Percentiles rank a stretch among this genome's conserved stretches.
Evolutionary conservation across 1,140 invertebrate species (phyloP).

Genomic region (Tribolium castaneum): DNA sequence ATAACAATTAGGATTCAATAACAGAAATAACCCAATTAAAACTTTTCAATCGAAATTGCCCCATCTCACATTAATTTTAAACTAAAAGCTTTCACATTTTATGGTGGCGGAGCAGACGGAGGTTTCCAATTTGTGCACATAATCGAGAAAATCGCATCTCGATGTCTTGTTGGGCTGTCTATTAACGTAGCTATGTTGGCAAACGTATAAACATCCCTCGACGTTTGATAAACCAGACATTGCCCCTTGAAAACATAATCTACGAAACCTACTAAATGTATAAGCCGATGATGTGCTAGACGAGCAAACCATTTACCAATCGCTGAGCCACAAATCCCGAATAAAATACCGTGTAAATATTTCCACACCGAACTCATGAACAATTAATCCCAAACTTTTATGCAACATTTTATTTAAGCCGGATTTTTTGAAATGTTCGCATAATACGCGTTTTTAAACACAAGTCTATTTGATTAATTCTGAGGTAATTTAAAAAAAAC

Average conservation of each 20-base stretch:
- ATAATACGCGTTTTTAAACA: too few relatives aligned
- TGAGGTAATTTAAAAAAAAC: background rate
- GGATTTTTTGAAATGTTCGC: too few relatives aligned
- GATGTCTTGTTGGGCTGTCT: conserved; percentile 5
- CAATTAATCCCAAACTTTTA: background rate
- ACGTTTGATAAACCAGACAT: conserved; percentile 18
- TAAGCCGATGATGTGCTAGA: background rate
- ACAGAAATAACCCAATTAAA: background rate
- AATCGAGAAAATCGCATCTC: conserved; percentile 10
- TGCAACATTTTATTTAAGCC: too few relatives aligned
- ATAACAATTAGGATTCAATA: background rate
- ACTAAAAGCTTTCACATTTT: background rate
- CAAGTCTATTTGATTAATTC: too few relatives aligned
- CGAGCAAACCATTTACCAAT: background rate
- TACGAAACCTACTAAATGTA: conserved; percentile 30
- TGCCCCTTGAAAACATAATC: conserved; percentile 39
- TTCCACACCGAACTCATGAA: background rate
- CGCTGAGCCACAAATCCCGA: background rate
- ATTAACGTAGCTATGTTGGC: conserved; percentile 14
- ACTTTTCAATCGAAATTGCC: background rate
- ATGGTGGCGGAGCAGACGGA: background rate
- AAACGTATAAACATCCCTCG: conserved; percentile 15
- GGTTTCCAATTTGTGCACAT: background rate
- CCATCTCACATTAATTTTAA: background rate
- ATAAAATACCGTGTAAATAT: background rate